Base-by-base conservation (phyloP, 2,113 vertebrate genomes). In the Lepidothrix coronata region DNA sequence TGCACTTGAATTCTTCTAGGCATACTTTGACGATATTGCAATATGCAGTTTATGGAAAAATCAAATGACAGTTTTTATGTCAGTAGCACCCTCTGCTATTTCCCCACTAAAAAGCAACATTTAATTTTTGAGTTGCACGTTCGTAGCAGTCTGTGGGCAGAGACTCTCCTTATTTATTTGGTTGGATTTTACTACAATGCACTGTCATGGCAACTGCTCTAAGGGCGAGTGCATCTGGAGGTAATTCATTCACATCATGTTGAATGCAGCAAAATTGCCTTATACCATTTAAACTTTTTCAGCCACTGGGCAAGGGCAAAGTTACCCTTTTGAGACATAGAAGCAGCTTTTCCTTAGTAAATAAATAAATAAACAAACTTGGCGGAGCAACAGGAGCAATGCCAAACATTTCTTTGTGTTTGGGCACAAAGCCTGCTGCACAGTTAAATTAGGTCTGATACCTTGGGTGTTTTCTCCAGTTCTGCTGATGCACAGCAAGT, bases 121-220 rank as follows among this genome's bases (percentile, higher is more conserved):
- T 88, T 96, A 89, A 90, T 93, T 97, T 94, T 70, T 76, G 75
- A 88, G 82, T 73, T 89, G 86, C 85, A 90, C 87, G 88, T 90
- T 96, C 35, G 37, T 89, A 95, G 93, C 92, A 93, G 90, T 95
- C 80, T 96, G 92, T 93, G 87, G 95, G 95, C 0, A 61, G 85
- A 81, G 91, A 94, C 72, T 68, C 94, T 95, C 87, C 91, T 91
- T 95, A 93, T 93, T 96, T 97, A 86, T 92, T 91, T 93, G 68
- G 83, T 85, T 84, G 93, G 61, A 11, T 90, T 96, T 92, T 85
- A 96, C 87, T 91, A 95, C 87, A 90, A 83, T 81, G 72, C 41
- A 95, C 95, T 95, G 96, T 91, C 91, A 93, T 95, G 94, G 95
- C 94, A 96, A 92, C 96, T 95, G 88, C 58, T 81, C 37, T 10